These are phyloP conservation scores for Paramormyrops hopkinsi DNA, from an alignment of 2,797 vertebrate species.

Conservation along the genomic window DNA sequence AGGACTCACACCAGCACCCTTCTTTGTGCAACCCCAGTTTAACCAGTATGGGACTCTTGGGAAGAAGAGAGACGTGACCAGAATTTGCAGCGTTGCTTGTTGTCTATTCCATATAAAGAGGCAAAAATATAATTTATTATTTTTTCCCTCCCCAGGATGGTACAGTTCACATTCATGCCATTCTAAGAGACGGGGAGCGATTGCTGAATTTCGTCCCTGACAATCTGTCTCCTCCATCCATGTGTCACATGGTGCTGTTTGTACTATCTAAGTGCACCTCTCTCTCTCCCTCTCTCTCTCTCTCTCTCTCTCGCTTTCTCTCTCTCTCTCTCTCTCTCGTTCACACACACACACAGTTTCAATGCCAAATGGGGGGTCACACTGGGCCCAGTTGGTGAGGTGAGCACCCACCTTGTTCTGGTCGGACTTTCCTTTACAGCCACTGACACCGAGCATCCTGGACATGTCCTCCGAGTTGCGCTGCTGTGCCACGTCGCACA, in stretches of 20 bases:
- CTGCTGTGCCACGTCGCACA: constrained; percentile 98
- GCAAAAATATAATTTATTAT: background rate
- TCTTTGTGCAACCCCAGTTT: background rate
- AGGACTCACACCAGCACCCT: background rate
- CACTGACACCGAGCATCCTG: constrained; percentile 88
- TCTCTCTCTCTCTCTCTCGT: background rate
- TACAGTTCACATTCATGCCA: background rate
- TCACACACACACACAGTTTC: background rate
- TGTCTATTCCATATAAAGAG: background rate
- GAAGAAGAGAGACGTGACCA: background rate
- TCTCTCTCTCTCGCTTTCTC: no score
- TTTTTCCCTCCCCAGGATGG: background rate
- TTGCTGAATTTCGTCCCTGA: background rate
- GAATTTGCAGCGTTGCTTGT: background rate
- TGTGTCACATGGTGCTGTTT: background rate
- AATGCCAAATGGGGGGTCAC: background rate
- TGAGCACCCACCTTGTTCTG: constrained; percentile 40
- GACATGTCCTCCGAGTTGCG: constrained; percentile 97
- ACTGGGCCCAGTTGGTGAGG: background rate
- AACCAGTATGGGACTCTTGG: background rate
- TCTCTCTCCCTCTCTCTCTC: background rate
- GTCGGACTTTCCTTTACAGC: constrained; percentile 55
- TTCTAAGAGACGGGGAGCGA: background rate
- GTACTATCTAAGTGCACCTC: background rate
- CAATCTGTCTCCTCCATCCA: background rate